Base-by-base conservation (phyloP, 2,888 invertebrate genomes). In the Penaeus monodon region DNA sequence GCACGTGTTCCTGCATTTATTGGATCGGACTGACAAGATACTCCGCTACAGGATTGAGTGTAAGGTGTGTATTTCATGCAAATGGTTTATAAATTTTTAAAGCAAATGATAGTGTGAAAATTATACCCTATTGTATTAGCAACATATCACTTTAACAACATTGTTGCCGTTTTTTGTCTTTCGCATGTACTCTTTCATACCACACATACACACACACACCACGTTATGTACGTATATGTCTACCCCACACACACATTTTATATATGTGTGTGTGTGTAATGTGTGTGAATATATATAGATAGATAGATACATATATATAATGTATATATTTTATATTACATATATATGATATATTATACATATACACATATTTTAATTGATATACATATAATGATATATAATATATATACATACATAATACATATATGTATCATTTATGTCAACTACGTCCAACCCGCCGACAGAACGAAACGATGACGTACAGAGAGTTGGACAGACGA, bases 31-130 rank as follows among this genome's bases (percentile, higher is more conserved):
- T 4, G 83, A 83, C 17, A 17, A 70, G 27, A 74, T 65, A 83
- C 12, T 83, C 76, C 83, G 44, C 76, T 74, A 76, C 74, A 2
- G 83, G 76, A 27, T 83, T 76, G 33, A 83, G 65, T 64, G 76
- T 83, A 14, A 74, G 83, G 29, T 38, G 65, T 10, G 29, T 83
- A 17, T 83, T 83, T 33, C 38, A 64, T 12, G 24, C 38, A 76
- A 38, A 38, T 76, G 38, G 65, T 63, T 10, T 33, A 63, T 3
- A 76, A 64, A n/a, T n/a, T 27, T 10, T 12, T 22, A 33, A 44
- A 24, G 74, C 20, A n/a, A 22, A n/a, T 2, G 33, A 12, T n/a
- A 73, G 17, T 33, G 44, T 33, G 29, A 6, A 17, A n/a, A 0
- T 27, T 70, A 33, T 17, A 6, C 70, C 2, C 24, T 33, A 70